Percentiles rank a stretch among this genome's conserved stretches.
Conservation (phyloP, 2,888 invertebrate species). For the Taphrorychus bicolor region DNA sequence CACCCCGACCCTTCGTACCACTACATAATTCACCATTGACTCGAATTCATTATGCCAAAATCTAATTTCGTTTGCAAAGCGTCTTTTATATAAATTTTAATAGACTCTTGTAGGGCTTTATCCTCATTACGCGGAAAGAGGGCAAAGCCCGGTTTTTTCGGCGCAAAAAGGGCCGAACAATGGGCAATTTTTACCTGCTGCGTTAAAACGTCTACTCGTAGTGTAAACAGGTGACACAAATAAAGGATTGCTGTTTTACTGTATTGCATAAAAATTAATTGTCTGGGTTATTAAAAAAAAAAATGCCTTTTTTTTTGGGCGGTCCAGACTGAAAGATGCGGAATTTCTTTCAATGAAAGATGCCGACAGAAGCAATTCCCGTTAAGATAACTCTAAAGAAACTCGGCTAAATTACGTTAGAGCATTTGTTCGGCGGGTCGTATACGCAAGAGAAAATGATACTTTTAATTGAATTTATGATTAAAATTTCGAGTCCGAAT, state of each 20-base stretch:
- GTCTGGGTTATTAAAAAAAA: not conserved
- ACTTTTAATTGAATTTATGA: not conserved
- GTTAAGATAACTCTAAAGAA: not conserved
- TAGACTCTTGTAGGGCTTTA: not conserved
- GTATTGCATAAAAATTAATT: too few species aligned
- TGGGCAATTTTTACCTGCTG: not conserved
- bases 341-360: not conserved
- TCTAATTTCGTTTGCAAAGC: not conserved
- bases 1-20: not conserved
- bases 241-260: too few species aligned
- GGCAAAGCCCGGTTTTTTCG: not conserved
- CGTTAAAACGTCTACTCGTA: not conserved
- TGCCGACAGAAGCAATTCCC: not conserved
- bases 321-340: not conserved
- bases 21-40: not conserved
- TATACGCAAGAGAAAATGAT: constrained; percentile 1
- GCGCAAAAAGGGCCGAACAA: not conserved
- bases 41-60: not conserved
- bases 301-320: too few species aligned
- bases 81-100: not conserved
- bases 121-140: not conserved
- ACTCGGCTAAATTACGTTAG: not conserved
- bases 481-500: not conserved
- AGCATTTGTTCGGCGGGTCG: not conserved
- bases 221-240: too few species aligned